Evolutionary conservation across 2,888 invertebrate genomes (phyloP).

Genomic region (Mermis nigrescens): DNA sequence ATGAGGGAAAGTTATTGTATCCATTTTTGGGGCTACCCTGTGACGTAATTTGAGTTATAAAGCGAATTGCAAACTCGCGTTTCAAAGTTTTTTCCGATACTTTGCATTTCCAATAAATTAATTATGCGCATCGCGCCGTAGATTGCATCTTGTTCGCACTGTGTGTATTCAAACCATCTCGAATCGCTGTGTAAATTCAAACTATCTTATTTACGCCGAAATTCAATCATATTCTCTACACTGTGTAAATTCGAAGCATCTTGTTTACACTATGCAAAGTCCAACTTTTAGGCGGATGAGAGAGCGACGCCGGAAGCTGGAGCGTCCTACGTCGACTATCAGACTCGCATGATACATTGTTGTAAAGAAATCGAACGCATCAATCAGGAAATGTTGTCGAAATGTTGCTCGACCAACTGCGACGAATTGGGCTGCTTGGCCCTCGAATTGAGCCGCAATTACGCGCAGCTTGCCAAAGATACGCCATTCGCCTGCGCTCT

Average conservation of each 20-base stretch:
- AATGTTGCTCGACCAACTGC: slow-evolving; percentile 41
- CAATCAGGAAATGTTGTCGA: slow-evolving; percentile 66
- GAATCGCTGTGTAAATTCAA: too few species aligned
- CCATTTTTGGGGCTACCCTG: too few species aligned
- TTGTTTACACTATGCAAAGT: too few species aligned
- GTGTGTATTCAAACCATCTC: too few species aligned
- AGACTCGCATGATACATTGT: slow-evolving; percentile 81
- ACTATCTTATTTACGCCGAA: neutral
- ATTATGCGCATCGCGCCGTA: too few species aligned
- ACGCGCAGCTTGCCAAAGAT: slow-evolving; percentile 63
- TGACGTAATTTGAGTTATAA: too few species aligned
- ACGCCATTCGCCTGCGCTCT: slow-evolving; percentile 74
- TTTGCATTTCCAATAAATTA: too few species aligned
- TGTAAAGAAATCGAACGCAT: slow-evolving; percentile 80
- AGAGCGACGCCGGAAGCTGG: neutral
- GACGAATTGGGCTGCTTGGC: slow-evolving; percentile 59
- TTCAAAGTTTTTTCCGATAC: too few species aligned
- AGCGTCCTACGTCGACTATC: slow-evolving; percentile 66
- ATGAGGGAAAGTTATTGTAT: too few species aligned
- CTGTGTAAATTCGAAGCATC: too few species aligned
- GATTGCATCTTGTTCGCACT: too few species aligned
- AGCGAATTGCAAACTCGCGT: too few species aligned
- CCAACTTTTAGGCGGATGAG: slow-evolving; percentile 27
- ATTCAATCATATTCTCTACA: neutral
- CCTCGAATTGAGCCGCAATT: slow-evolving; percentile 65